A percentile compares a stretch with the other conserved stretches of the same genome.
These are phyloP conservation scores for Apteryx mantelli DNA, from an alignment of 2,113 vertebrate genomes.

Conservation along the genomic window DNA sequence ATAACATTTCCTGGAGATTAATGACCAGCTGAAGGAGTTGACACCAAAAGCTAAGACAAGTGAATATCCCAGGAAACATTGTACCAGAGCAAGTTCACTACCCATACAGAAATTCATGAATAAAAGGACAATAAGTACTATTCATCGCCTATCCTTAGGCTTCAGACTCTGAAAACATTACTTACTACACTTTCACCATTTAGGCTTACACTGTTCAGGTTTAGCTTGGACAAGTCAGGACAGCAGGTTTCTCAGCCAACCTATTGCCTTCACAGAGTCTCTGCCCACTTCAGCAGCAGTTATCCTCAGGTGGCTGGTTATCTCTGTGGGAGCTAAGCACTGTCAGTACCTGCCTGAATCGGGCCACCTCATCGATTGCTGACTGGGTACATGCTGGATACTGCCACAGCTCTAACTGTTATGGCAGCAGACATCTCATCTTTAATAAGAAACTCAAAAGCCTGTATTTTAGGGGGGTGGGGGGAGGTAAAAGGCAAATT, in stretches of 20 bases:
- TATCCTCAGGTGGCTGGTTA: background rate
- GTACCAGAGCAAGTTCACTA: background rate
- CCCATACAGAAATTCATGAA: background rate
- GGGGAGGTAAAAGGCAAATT: background rate
- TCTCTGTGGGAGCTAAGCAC: background rate
- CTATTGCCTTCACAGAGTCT: background rate
- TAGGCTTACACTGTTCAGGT: background rate
- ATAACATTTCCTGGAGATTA: background rate
- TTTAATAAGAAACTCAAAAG: background rate
- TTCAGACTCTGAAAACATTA: background rate
- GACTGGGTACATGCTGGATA: too few relatives aligned
- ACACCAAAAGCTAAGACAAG: background rate
- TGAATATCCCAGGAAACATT: background rate
- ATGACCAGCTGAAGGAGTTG: background rate
- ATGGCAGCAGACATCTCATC: background rate
- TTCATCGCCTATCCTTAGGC: background rate
- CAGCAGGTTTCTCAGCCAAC: background rate
- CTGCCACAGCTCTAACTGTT: background rate
- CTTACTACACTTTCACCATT: background rate
- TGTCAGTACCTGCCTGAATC: background rate
- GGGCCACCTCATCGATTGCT: background rate
- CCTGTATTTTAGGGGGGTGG: background rate
- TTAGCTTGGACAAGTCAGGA: background rate
- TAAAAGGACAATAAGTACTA: background rate
- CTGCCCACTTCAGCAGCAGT: background rate